phyloP scores from a whole-genome alignment of 2,888 invertebrate genomes.

The Cataglyphis altisquamis region DNA sequence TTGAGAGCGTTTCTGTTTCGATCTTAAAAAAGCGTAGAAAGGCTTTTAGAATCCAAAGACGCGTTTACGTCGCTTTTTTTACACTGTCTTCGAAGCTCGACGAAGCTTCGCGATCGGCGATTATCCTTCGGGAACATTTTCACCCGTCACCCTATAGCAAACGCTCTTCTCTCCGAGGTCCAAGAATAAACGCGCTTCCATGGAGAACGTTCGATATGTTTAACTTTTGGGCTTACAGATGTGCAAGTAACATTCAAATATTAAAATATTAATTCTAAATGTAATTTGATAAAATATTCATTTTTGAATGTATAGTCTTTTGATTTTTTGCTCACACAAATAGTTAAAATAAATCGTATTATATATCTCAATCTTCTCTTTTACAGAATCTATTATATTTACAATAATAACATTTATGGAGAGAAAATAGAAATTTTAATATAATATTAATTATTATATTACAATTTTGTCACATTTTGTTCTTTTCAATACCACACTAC shows the following conservation, averaged over 20 bases:
- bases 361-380: not conserved
- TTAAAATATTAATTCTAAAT: not conserved
- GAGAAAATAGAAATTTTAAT: not conserved
- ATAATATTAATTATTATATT: not conserved
- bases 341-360: not conserved
- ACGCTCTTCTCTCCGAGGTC: not conserved
- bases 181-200: constrained; percentile 35
- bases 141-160: not conserved
- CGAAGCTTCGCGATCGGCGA: constrained; percentile 20
- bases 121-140: constrained; percentile 29
- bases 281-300: not conserved
- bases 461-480: not conserved
- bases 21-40: constrained; percentile 43
- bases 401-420: not conserved
- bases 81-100: constrained; percentile 16
- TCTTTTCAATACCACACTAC: not conserved
- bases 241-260: not conserved
- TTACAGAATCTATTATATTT: not conserved
- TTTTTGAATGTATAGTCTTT: not conserved
- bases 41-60: constrained; percentile 26
- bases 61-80: constrained; percentile 16
- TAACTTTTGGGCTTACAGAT: not conserved
- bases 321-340: not conserved
- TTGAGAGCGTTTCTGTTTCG: constrained; percentile 5
- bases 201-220: not conserved